These are phyloP conservation scores for Dunckerocampus dactyliophorus DNA, from an alignment of 2,113 vertebrate species.

Conservation along the genomic window DNA sequence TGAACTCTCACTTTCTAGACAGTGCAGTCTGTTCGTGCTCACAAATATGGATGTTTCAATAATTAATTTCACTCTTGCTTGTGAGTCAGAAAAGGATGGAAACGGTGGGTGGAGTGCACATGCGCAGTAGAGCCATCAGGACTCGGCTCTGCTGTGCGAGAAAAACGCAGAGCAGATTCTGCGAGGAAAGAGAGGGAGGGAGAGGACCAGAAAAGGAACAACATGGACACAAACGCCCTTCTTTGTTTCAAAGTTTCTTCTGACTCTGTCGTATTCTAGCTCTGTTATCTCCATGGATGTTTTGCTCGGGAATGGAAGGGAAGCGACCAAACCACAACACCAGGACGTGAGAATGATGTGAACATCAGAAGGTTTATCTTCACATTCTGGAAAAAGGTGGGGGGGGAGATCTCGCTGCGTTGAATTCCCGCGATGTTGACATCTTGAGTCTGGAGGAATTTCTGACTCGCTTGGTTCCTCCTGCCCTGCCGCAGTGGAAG, in stretches of 20 bases:
- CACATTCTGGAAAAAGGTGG: no score
- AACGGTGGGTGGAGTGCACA: slow-evolving; percentile 72
- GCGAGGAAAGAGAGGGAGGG: slow-evolving; percentile 31
- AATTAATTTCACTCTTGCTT: background rate
- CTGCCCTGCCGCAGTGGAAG: slow-evolving; percentile 18
- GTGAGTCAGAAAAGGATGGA: slow-evolving; percentile 25
- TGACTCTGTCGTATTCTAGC: background rate
- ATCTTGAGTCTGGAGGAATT: slow-evolving; percentile 3
- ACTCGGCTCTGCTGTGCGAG: slow-evolving; percentile 78
- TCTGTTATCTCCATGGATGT: background rate
- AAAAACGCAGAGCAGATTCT: slow-evolving; percentile 75
- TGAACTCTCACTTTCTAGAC: background rate
- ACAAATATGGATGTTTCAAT: no score
- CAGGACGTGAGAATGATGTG: slow-evolving; percentile 1
- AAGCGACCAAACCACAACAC: background rate
- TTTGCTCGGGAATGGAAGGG: background rate
- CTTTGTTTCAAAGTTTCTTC: background rate
- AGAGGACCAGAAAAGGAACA: slow-evolving; percentile 11
- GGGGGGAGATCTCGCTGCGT: background rate
- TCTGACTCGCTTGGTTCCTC: slow-evolving; percentile 8
- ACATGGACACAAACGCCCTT: slow-evolving; percentile 35
- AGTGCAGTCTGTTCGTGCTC: background rate
- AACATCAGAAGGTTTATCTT: background rate
- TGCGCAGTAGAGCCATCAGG: slow-evolving; percentile 64
- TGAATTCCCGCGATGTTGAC: slow-evolving; percentile 1